Conservation (phyloP, 2,888 invertebrate genomes). For the Archips xylosteana region DNA sequence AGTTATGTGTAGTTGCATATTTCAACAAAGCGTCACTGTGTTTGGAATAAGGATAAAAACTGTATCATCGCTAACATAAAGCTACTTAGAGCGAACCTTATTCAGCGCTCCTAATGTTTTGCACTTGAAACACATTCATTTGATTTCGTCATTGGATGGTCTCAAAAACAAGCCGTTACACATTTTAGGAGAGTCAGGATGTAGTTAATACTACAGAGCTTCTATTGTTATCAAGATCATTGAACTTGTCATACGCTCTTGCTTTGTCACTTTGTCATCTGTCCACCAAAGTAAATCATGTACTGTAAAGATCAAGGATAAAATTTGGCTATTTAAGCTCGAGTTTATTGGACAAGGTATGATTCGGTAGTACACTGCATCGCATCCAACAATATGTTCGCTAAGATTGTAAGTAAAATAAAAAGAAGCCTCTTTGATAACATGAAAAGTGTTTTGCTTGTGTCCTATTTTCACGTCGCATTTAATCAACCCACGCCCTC, state of each 20-base stretch:
- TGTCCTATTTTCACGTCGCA: background rate
- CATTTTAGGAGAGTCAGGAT: slow-evolving; percentile 60
- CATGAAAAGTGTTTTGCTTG: background rate
- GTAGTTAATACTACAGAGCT: slow-evolving; percentile 45
- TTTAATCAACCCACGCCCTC: background rate
- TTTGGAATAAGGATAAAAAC: slow-evolving; percentile 25
- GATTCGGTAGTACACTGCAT: slow-evolving; percentile 57
- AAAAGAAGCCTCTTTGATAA: slow-evolving; percentile 4
- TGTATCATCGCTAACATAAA: slow-evolving; percentile 20
- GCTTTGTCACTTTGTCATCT: slow-evolving; percentile 56
- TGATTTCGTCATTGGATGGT: slow-evolving; percentile 15
- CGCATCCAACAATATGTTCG: slow-evolving; percentile 67
- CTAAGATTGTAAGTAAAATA: slow-evolving; percentile 66
- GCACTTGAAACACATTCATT: slow-evolving; percentile 8
- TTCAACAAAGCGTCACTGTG: slow-evolving; percentile 10
- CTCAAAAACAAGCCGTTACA: slow-evolving; percentile 43
- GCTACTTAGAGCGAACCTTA: slow-evolving; percentile 26
- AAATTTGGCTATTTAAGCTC: slow-evolving; percentile 65
- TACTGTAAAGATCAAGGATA: slow-evolving; percentile 68
- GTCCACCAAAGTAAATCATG: slow-evolving; percentile 55
- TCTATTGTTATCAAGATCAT: slow-evolving; percentile 56
- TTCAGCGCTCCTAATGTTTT: slow-evolving; percentile 13
- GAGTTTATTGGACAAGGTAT: slow-evolving; percentile 43
- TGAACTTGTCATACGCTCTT: slow-evolving; percentile 55
- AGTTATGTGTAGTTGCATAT: slow-evolving; percentile 44